Evolutionary conservation across 2,113 vertebrate genomes (phyloP), one percentile per base, ranked within the genome.

Genomic region (Crotophaga sulcirostris): DNA sequence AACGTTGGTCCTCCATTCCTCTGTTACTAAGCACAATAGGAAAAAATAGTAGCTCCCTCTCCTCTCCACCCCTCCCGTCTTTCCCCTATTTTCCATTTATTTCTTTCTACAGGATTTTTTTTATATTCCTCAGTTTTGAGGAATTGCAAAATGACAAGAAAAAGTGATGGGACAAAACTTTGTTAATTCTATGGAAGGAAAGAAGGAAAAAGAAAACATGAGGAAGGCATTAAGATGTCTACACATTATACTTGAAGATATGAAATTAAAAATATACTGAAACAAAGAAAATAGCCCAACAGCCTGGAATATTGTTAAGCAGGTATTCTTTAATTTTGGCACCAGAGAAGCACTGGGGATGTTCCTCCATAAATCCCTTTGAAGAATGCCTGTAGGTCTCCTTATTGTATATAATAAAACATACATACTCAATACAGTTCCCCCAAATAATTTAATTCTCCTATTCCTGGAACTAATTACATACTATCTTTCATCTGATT

Each of bases 1-100:
- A 78, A 31, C 0, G 0, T 20, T 47, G 20, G 11, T 68, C 23
- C 24, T 18, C 1, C 13, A 4, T 47, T 70, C 10, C 69, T 56
- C 26, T 78, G 45, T 56, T 74, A 62, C 29, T 40, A 77, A 93
- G 56, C 11, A 36, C 34, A 77, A 76, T 16, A 82, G 40, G 60
- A 87, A 76, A 36, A 78, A 89, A 54, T 25, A 93, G 17, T 9
- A 93, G 28, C 21, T 55, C 24, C 42, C 3, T 20, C 13, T 51
- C 31, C 82, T 34, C 34, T 59, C 21, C n/a, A n/a, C 6, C 13
- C 1, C 4, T 47, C 16, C 59, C 25, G 5, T 55, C 4, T 0
- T 40, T 77, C 33, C 10, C 10, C 23, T 58, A 7, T 42, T 66
- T 29, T 81, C 38, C 11, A 19, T 49, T 77, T 38, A 85, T 74